Evolutionary conservation across 2,113 vertebrate genomes (phyloP).

Genomic region (Gobius niger): DNA sequence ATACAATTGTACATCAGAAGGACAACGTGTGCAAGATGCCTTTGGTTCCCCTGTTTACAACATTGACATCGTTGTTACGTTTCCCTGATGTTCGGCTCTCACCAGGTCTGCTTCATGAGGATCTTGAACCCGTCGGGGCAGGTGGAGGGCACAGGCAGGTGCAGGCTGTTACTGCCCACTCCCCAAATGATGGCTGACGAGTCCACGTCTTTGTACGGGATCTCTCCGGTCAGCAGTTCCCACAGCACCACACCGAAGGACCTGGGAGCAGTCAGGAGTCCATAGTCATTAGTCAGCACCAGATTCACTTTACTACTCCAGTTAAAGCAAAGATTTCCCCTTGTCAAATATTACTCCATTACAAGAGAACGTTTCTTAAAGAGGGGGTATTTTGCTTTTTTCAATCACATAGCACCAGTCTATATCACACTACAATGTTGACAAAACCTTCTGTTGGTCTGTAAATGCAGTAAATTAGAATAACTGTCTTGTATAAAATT

Average conservation of each 20-base stretch:
- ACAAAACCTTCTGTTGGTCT: too few species aligned
- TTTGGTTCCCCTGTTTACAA: neutral
- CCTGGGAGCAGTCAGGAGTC: slow-evolving; percentile 66
- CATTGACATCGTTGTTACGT: too few species aligned
- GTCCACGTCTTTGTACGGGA: slow-evolving; percentile 98
- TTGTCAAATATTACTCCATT: too few species aligned
- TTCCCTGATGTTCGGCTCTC: slow-evolving; percentile 43
- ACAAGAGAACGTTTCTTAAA: too few species aligned
- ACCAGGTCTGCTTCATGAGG: slow-evolving; percentile 99
- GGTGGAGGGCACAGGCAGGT: slow-evolving; percentile 96
- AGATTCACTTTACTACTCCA: too few species aligned
- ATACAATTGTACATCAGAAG: neutral
- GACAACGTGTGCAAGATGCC: too few species aligned
- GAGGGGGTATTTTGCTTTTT: too few species aligned
- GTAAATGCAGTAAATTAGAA: too few species aligned
- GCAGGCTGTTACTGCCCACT: slow-evolving; percentile 97
- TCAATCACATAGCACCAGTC: too few species aligned
- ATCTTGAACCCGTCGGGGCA: slow-evolving; percentile 99
- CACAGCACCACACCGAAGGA: slow-evolving; percentile 97
- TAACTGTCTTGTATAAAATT: too few species aligned
- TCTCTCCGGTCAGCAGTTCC: slow-evolving; percentile 96
- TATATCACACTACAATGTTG: too few species aligned
- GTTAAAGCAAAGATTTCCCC: too few species aligned
- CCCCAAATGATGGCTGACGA: slow-evolving; percentile 99
- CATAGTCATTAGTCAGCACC: neutral